phyloP scores from a whole-genome alignment of 2,113 vertebrate genomes.

The Tonatia bakeri region DNA sequence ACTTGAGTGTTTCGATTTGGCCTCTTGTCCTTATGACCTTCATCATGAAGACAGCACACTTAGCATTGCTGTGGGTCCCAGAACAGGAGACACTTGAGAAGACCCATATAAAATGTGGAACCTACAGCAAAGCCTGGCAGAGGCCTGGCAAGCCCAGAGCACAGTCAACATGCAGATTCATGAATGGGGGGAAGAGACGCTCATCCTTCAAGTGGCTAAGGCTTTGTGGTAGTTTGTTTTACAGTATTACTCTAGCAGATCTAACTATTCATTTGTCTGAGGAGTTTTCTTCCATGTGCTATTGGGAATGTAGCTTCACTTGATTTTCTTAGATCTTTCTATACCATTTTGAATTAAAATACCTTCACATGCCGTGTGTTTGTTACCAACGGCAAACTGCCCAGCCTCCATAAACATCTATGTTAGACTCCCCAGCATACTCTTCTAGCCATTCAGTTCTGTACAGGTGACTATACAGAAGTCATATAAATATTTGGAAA shows the following conservation, averaged over 20 bases:
- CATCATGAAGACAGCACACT: neutral
- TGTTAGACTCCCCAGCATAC: fast-evolving
- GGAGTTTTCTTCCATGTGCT: neutral
- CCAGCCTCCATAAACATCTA: neutral
- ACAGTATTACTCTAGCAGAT: neutral
- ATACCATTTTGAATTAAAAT: neutral
- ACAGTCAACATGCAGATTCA: neutral
- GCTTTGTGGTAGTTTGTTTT: neutral
- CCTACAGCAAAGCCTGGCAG: neutral
- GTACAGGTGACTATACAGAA: neutral
- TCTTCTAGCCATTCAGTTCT: neutral
- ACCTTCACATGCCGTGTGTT: neutral
- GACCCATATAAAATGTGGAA: neutral
- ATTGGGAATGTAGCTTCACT: neutral
- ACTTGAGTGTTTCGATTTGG: neutral
- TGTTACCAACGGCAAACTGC: neutral
- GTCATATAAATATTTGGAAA: neutral
- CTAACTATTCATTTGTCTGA: neutral
- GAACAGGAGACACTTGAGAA: neutral
- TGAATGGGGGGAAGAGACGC: neutral
- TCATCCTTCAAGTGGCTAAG: neutral
- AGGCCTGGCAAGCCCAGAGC: neutral
- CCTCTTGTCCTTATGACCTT: neutral
- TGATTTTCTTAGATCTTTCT: neutral
- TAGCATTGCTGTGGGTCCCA: neutral